These are phyloP conservation scores for Podiceps cristatus DNA, from an alignment of 2,113 vertebrate genomes.

Conservation along the genomic window DNA sequence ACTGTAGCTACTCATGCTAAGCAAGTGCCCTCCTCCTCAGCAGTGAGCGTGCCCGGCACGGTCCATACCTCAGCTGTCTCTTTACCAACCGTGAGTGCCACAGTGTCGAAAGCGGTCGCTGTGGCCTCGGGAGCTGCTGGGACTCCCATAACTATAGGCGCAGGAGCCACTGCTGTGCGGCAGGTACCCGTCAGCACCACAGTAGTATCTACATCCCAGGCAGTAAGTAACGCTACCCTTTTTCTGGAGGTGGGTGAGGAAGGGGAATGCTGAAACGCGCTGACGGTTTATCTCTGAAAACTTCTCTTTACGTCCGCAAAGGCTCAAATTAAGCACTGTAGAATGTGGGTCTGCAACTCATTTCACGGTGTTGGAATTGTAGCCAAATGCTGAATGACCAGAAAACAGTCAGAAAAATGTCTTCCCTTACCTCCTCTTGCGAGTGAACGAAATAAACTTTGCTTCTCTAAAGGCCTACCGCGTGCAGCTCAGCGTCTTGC, in stretches of 20 bases:
- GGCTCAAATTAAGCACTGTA: neutral
- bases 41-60: slow-evolving; percentile 74
- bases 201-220: slow-evolving; percentile 87
- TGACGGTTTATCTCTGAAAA: neutral
- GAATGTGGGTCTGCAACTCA: neutral
- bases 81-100: slow-evolving; percentile 81
- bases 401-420: neutral
- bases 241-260: neutral
- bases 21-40: slow-evolving; percentile 70
- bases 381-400: neutral
- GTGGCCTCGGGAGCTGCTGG: slow-evolving; percentile 81
- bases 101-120: slow-evolving; percentile 84
- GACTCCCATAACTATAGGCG: slow-evolving; percentile 84
- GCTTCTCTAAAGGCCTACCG: neutral
- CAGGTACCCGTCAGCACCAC: slow-evolving; percentile 90
- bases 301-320: neutral
- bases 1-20: slow-evolving; percentile 87
- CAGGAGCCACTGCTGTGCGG: slow-evolving; percentile 86
- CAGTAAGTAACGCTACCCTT: slow-evolving; percentile 78
- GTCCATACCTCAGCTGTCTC: slow-evolving; percentile 83
- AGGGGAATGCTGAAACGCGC: neutral
- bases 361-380: neutral
- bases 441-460: neutral
- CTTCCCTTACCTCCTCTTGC: neutral
- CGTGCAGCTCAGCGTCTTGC: neutral